These are phyloP conservation scores for Halcyon malimbica DNA, from an alignment of 2,113 vertebrate genomes.

Conservation along the genomic window DNA sequence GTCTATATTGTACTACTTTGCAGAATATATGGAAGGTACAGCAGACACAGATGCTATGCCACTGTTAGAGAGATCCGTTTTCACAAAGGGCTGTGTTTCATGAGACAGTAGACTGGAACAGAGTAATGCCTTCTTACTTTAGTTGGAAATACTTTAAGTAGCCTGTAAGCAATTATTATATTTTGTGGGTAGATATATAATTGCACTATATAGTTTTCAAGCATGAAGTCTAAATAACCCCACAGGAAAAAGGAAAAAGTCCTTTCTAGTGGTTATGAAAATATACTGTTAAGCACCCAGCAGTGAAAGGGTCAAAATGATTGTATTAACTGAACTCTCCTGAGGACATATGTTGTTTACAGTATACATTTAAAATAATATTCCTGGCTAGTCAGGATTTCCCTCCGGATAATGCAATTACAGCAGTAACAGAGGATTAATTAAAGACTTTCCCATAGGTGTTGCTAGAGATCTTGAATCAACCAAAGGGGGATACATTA, in stretches of 20 bases:
- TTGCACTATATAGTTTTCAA: conserved; percentile 10
- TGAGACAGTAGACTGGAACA: conserved; percentile 7
- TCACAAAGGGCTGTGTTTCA: conserved; percentile 14
- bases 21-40: background rate
- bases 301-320: conserved; percentile 74
- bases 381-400: conserved; percentile 81
- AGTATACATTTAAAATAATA: conserved; percentile 91
- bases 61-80: conserved; percentile 7
- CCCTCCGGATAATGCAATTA: conserved; percentile 88
- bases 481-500: conserved; percentile 81
- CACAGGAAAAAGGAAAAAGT: background rate
- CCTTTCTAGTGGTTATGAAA: conserved; percentile 28
- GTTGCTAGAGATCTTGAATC: conserved; percentile 78
- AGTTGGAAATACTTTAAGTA: conserved; percentile 4
- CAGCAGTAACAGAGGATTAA: conserved; percentile 97
- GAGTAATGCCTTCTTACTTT: background rate
- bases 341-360: conserved; percentile 89
- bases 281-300: conserved; percentile 42
- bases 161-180: conserved; percentile 46
- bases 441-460: conserved; percentile 88
- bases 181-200: conserved; percentile 14
- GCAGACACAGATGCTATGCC: background rate
- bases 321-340: conserved; percentile 63
- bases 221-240: background rate
- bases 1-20: background rate